Evolutionary conservation across 2,113 vertebrate genomes (phyloP), one percentile per base, ranked within the genome.

Genomic region (Podilymbus podiceps): DNA sequence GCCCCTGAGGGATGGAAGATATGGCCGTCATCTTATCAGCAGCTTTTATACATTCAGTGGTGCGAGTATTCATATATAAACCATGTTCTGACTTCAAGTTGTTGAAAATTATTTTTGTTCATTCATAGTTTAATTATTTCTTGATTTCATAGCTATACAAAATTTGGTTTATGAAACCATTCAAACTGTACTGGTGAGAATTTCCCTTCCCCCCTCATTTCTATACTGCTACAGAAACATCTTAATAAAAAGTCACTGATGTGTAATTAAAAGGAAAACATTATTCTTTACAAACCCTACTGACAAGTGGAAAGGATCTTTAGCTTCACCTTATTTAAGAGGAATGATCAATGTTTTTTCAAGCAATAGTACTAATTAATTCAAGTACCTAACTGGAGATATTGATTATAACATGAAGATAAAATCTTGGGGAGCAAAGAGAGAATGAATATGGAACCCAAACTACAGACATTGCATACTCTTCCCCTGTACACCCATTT

Each of bases 401-500:
- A 38, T 21, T 82, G 78, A 14, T 59, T 35, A 31, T 9, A 44
- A 4, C 4, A 17, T 3, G 6, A 73, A 53, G 19, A 53, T 15
- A 66, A 91, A 40, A n/a, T 56, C 6, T 63, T 82, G 9, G 11
- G 9, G 3, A 59, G 6, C 15, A 59, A 84, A 77, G 24, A 71
- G 5, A 44, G 20, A 4, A 11, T 47, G 30, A 82, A 72, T 47
- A 25, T 31, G 12, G 14, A 68, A 40, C 12, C 2, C n/a, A 49
- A 66, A 31, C 8, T 12, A 33, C 23, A 53, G 9, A 33, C 8
- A 15, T 31, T 59, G 15, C 17, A 20, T 24, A 12, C 9, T 46
- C 21, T 71, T 63, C 23, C 8, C 33, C 8, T 47, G 3, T 27
- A 44, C 9, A 23, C 8, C 6, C 0, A 0, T 52, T 31, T n/a